Conservation (phyloP, 2,797 vertebrate genomes). For the Karalla daura region DNA sequence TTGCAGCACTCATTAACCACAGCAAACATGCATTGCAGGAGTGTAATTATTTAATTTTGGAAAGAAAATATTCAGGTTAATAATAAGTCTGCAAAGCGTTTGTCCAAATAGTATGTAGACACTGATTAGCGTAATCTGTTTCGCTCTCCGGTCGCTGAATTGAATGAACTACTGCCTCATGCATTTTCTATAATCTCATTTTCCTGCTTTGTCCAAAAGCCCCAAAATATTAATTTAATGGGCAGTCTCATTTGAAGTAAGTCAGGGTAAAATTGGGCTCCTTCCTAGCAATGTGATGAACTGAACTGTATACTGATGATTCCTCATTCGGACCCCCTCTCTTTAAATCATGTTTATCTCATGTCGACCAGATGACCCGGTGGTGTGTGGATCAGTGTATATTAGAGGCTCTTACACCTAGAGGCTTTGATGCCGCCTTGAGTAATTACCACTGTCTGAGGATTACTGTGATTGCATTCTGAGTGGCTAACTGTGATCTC, state of each 20-base stretch:
- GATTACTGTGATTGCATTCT: constrained; percentile 22
- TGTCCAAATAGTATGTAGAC: constrained; percentile 6
- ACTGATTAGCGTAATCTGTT: constrained; percentile 35
- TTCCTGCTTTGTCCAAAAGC: constrained; percentile 20
- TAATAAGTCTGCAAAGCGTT: background rate
- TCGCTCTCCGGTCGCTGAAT: constrained; percentile 33
- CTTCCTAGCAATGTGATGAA: constrained; percentile 2
- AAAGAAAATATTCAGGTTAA: background rate
- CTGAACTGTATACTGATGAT: constrained; percentile 21
- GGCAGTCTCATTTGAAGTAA: constrained; percentile 15
- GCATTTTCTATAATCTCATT: constrained; percentile 42
- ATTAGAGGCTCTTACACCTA: background rate
- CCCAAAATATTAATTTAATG: constrained; percentile 28
- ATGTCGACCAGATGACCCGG: background rate
- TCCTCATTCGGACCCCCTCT: background rate
- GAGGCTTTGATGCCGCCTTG: background rate
- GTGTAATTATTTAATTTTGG: constrained; percentile 5
- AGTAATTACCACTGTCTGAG: constrained; percentile 19
- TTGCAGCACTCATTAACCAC: background rate
- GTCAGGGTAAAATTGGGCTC: constrained; percentile 18
- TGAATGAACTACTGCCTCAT: constrained; percentile 27
- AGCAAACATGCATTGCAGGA: background rate
- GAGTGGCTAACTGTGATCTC: constrained; percentile 3
- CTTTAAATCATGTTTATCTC: constrained; percentile 16
- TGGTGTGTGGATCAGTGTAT: background rate